Evolutionary conservation across 2,888 invertebrate genomes (phyloP).

Genomic region (Colostygia pectinataria): DNA sequence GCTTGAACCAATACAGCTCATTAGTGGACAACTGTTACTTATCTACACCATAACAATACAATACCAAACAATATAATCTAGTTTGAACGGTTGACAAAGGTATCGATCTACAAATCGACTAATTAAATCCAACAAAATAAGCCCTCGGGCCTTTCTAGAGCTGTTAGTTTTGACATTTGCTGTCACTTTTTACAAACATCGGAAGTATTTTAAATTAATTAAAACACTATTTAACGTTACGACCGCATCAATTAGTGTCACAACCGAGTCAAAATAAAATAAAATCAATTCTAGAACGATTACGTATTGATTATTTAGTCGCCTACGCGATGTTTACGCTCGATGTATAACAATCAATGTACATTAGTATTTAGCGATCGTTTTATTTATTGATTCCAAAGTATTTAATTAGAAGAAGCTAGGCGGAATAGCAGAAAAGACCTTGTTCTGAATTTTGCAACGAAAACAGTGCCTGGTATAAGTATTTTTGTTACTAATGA

Average conservation of each 20-base stretch:
- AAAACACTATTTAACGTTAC: slow-evolving; percentile 56
- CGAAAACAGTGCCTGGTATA: too few relatives aligned
- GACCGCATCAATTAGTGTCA: slow-evolving; percentile 66
- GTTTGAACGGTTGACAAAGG: slow-evolving; percentile 48
- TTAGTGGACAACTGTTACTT: slow-evolving; percentile 13
- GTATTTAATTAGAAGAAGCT: slow-evolving; percentile 27
- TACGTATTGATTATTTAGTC: slow-evolving; percentile 46
- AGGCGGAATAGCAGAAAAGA: slow-evolving; percentile 8
- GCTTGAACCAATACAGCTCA: slow-evolving; percentile 3
- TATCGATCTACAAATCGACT: slow-evolving; percentile 57
- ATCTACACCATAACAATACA: too few relatives aligned
- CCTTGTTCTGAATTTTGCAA: slow-evolving; percentile 12
- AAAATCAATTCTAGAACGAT: slow-evolving; percentile 53
- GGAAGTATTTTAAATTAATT: slow-evolving; percentile 64
- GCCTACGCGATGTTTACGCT: slow-evolving; percentile 55
- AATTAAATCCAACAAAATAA: slow-evolving; percentile 55
- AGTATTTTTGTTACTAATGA: too few relatives aligned
- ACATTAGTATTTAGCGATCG: slow-evolving; percentile 40
- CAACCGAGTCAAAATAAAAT: slow-evolving; percentile 54
- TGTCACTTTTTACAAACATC: slow-evolving; percentile 54
- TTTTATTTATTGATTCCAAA: slow-evolving; percentile 39
- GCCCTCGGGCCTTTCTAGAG: slow-evolving; percentile 46
- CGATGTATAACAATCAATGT: slow-evolving; percentile 32
- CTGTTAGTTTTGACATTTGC: slow-evolving; percentile 54
- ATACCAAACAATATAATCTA: too few relatives aligned